Evolutionary conservation across 2,888 invertebrate genomes (phyloP), one percentile per base, ranked within the genome.

Genomic region (Dioctria linearis): DNA sequence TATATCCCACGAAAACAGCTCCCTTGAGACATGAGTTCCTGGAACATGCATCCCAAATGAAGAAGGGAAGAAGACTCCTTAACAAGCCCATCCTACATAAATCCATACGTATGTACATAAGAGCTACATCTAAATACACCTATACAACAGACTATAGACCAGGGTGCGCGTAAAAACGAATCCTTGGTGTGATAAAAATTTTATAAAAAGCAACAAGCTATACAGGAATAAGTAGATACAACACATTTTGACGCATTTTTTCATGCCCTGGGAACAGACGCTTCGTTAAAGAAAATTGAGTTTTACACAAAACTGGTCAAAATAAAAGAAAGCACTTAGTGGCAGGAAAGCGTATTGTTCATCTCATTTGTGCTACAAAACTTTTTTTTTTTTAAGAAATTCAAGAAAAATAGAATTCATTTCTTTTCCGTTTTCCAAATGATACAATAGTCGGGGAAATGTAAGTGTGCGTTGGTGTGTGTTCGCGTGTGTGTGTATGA

Each of bases 251-350:
- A 46, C 67, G n/a, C 42, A 46, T 67, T 46, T 25, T 25, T 46
- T 46, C 25, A 67, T 42, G 67, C 25, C 46, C 43, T 66, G 42
- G 67, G 43, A 67, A 67, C 67, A 46, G 67, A 43, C 46, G 67
- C n/a, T 67, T 67, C 67, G 43, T 67, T 67, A 67, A 46, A 6
- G 13, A 13, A 67, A 67, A 67, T 67, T 67, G 67, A 67, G 67
- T 67, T 25, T 25, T 67, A 67, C 8, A 67, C 46, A 67, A 67
- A 67, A 46, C 25, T 67, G 46, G 67, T 67, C 67, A 67, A 67
- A 43, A 67, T 40, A 25, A 65, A 65, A 65, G 65, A 65, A 65
- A 65, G 65, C 65, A 65, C 65, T 65, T 65, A 65, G 65, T 42
- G 65, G 67, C 67, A 13, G 9, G 67, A 25, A 25, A 25, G 25